A percentile compares a stretch with the other conserved stretches of the same genome.
phyloP scores from a whole-genome alignment of 1,140 invertebrate genomes.

The Hermetia illucens region DNA sequence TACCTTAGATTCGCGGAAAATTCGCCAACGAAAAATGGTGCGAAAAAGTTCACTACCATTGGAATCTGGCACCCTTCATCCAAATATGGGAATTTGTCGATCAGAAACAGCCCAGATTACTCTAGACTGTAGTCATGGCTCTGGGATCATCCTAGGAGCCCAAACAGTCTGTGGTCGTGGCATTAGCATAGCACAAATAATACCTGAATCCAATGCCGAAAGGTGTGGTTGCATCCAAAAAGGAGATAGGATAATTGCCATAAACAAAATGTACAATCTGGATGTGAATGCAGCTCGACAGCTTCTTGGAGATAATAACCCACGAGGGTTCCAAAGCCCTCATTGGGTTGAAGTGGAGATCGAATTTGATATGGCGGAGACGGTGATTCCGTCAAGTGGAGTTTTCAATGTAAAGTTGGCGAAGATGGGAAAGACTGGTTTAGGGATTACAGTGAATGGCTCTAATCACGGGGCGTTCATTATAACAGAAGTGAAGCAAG shows the following conservation, averaged over 20 bases:
- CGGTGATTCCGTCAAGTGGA: conserved; percentile 78
- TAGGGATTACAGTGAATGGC: conserved; percentile 77
- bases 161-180: conserved; percentile 13
- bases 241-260: conserved; percentile 66
- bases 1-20: conserved; percentile 28
- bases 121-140: conserved; percentile 27
- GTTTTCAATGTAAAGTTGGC: conserved; percentile 81
- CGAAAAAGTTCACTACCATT: conserved; percentile 28
- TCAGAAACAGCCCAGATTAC: conserved; percentile 28
- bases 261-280: conserved; percentile 56
- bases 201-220: conserved; percentile 28
- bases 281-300: conserved; percentile 34
- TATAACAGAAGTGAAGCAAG: conserved; percentile 74
- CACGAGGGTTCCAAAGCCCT: conserved; percentile 7
- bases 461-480: conserved; percentile 47
- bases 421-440: conserved; percentile 52
- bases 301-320: conserved; percentile 23
- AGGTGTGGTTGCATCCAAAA: conserved; percentile 63
- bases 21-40: conserved; percentile 23
- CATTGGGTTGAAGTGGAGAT: conserved; percentile 49
- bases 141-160: conserved; percentile 20
- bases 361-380: conserved; percentile 88
- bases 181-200: conserved; percentile 21
- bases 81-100: conserved; percentile 20
- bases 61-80: conserved; percentile 13